Percentiles rank a stretch among this genome's conserved stretches.
Conservation (phyloP, 1,140 invertebrate species). For the Macrobrachium rosenbergii region DNA sequence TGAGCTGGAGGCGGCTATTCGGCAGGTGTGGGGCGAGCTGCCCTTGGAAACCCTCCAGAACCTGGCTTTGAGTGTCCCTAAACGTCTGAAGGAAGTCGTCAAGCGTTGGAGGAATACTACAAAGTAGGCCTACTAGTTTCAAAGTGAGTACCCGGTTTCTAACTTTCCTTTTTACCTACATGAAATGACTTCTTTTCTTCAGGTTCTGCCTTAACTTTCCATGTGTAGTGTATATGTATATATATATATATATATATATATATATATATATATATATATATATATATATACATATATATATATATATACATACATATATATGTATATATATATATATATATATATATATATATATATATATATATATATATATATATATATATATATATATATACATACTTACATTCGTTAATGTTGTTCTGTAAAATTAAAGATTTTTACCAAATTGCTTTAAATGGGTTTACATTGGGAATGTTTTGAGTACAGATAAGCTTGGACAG, state of each 20-base stretch:
- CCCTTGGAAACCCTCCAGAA: neutral
- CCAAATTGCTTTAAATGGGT: too few species aligned
- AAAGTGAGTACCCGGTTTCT: too few species aligned
- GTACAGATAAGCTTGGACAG: too few species aligned
- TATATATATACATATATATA: constrained; percentile 12
- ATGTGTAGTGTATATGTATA: too few species aligned
- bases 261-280: constrained; percentile 22
- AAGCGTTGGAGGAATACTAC: neutral
- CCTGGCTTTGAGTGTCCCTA: neutral
- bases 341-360: constrained; percentile 13
- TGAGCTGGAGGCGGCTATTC: neutral
- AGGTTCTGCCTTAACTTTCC: too few species aligned
- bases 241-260: constrained; percentile 15
- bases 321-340: constrained; percentile 13
- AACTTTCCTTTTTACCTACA: too few species aligned
- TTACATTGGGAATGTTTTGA: too few species aligned
- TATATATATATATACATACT: neutral
- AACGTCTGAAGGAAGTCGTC: neutral
- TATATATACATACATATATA: constrained; percentile 9
- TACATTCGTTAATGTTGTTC: neutral
- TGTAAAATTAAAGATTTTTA: too few species aligned
- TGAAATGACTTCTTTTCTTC: neutral
- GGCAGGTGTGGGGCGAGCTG: neutral
- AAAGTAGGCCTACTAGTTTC: neutral
- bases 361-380: constrained; percentile 7